These are phyloP conservation scores for Lithobius niger DNA, from an alignment of 1,140 invertebrate genomes.

Conservation along the genomic window DNA sequence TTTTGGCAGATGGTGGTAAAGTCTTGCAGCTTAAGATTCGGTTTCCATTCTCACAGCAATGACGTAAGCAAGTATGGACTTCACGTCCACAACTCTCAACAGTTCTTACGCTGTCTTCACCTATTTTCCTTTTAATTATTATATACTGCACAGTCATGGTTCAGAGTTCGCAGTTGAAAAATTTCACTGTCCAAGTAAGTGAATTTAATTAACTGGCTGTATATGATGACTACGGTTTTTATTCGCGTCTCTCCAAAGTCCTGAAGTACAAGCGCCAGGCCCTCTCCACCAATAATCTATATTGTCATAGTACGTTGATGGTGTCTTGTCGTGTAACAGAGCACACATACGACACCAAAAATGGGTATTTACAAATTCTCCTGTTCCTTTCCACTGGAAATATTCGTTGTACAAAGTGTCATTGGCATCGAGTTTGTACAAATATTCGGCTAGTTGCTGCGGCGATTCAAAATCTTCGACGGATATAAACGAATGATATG, in stretches of 20 bases:
- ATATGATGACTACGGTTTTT: too few relatives aligned
- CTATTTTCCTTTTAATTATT: too few relatives aligned
- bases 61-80: too few relatives aligned
- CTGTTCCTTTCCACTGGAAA: slow-evolving; percentile 78
- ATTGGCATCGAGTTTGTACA: slow-evolving; percentile 68
- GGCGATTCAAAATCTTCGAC: slow-evolving; percentile 84
- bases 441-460: slow-evolving; percentile 66
- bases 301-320: slow-evolving; percentile 41
- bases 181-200: too few relatives aligned
- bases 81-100: too few relatives aligned
- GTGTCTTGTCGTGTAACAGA: slow-evolving; percentile 57
- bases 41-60: too few relatives aligned
- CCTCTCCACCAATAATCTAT: slow-evolving; percentile 26
- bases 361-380: slow-evolving; percentile 86
- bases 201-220: too few relatives aligned
- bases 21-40: too few relatives aligned
- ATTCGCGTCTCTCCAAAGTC: not conserved
- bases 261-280: slow-evolving; percentile 6
- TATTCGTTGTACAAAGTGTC: slow-evolving; percentile 83
- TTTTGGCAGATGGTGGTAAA: too few relatives aligned
- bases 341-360: slow-evolving; percentile 92
- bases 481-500: slow-evolving; percentile 79
- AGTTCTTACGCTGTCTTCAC: too few relatives aligned
- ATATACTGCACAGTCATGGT: too few relatives aligned
- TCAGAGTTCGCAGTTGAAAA: too few relatives aligned